phyloP scores from a whole-genome alignment of 2,113 vertebrate species.

The Casuarius casuarius region DNA sequence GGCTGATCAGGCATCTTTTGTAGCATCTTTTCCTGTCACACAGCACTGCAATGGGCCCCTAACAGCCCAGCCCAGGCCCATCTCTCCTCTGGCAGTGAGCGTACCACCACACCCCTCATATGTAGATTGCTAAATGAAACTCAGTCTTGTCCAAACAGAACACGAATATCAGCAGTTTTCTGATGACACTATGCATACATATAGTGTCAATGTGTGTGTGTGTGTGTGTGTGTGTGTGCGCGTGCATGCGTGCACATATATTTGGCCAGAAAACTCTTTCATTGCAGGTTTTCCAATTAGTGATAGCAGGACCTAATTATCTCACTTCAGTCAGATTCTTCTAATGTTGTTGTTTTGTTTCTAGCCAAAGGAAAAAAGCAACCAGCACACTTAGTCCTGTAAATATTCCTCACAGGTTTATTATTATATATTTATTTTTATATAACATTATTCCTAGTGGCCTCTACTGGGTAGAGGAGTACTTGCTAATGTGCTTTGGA shows the following conservation, averaged over 20 bases:
- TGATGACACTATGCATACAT: not conserved
- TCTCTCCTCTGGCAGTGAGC: not conserved
- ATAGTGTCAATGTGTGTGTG: not conserved
- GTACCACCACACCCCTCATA: not conserved
- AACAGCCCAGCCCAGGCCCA: not conserved
- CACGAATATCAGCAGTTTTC: not conserved
- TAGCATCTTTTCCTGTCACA: not conserved
- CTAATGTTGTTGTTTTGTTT: not conserved
- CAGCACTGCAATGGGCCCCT: not conserved
- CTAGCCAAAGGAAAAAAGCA: not conserved
- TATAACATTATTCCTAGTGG: not conserved
- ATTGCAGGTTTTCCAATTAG: not conserved
- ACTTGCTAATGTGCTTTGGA: not conserved
- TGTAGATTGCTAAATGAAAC: not conserved
- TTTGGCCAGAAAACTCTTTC: not conserved
- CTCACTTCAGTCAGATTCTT: not conserved
- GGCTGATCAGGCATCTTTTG: not conserved
- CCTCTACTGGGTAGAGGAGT: not conserved
- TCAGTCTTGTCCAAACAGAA: not conserved
- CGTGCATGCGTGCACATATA: too few relatives aligned
- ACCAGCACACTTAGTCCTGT: not conserved
- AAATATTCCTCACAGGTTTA: not conserved
- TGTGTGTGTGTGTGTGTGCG: not conserved
- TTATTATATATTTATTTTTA: conserved; percentile 22
- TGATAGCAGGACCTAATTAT: not conserved